Conservation (phyloP, 1,140 invertebrate species). For the Drosophila lacertosa region DNA sequence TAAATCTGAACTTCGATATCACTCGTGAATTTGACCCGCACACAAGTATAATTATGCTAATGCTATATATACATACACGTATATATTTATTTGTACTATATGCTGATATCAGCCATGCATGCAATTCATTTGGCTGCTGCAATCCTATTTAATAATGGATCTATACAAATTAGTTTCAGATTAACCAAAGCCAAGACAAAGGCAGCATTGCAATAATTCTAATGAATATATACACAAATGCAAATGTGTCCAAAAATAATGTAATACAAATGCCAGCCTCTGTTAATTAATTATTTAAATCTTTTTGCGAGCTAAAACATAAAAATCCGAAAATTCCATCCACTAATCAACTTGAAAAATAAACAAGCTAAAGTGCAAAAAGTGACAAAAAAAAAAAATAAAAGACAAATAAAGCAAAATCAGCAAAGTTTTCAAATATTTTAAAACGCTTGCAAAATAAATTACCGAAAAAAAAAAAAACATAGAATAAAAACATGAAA, state of each 20-base stretch:
- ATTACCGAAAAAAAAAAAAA: conserved; percentile 12
- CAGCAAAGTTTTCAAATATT: conserved; percentile 33
- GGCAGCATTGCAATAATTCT: background rate
- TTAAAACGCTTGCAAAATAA: conserved; percentile 27
- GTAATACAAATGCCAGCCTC: too few relatives aligned
- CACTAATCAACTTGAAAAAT: conserved; percentile 9
- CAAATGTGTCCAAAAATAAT: too few relatives aligned
- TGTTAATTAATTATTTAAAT: too few relatives aligned
- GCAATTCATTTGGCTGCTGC: conserved; percentile 42
- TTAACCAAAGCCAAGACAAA: background rate
- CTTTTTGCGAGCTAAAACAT: too few relatives aligned
- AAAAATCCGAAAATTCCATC: too few relatives aligned
- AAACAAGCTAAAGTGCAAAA: conserved; percentile 17
- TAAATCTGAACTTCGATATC: background rate
- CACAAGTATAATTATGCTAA: conserved; percentile 48
- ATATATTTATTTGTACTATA: background rate
- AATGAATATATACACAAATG: too few relatives aligned
- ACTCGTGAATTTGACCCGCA: conserved; percentile 6
- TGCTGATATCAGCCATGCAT: conserved; percentile 12
- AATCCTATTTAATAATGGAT: conserved; percentile 28
- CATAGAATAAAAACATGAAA: conserved; percentile 1
- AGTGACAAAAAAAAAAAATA: conserved; percentile 44
- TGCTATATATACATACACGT: too few relatives aligned
- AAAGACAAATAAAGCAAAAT: conserved; percentile 20
- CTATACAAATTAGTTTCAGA: conserved; percentile 11